These are phyloP conservation scores for Orbicella faveolata DNA, from an alignment of 64 coral and sea anemone species.

Conservation along the genomic window DNA sequence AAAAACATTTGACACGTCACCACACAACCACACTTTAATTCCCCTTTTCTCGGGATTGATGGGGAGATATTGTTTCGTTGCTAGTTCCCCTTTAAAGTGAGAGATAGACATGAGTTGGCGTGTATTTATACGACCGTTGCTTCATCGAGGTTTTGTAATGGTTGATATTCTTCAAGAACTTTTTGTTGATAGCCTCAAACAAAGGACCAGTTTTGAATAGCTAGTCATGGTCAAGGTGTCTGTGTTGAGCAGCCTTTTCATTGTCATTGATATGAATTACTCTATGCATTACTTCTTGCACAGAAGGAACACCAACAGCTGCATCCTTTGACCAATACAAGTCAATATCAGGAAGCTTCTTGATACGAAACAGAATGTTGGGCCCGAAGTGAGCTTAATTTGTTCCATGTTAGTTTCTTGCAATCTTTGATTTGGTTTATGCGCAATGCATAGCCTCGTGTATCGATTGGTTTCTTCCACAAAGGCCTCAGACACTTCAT, in stretches of 20 bases:
- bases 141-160: conserved; percentile 4
- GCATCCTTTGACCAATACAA: conserved; percentile 28
- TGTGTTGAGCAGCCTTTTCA: no score
- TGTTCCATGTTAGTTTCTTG: conserved; percentile 5
- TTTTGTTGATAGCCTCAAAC: conserved; percentile 1
- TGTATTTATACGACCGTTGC: neutral
- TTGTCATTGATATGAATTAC: conserved; percentile 45
- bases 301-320: conserved; percentile 50
- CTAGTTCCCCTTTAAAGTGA: conserved; percentile 32
- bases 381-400: conserved; percentile 36
- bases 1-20: conserved; percentile 44
- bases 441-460: neutral
- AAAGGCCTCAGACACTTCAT: conserved; percentile 19
- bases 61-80: conserved; percentile 53
- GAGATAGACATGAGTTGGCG: no score
- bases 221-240: conserved; percentile 15
- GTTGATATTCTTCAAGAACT: conserved; percentile 12
- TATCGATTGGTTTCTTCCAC: conserved; percentile 25
- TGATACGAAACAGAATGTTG: conserved; percentile 52
- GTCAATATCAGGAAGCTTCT: conserved; percentile 25
- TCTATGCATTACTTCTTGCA: conserved; percentile 3
- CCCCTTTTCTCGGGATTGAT: conserved; percentile 52
- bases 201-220: conserved; percentile 49
- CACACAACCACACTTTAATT: conserved; percentile 60
- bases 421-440: conserved; percentile 24